Conservation (phyloP, 1,140 invertebrate genomes). For the Thereuonema tuberculata region DNA sequence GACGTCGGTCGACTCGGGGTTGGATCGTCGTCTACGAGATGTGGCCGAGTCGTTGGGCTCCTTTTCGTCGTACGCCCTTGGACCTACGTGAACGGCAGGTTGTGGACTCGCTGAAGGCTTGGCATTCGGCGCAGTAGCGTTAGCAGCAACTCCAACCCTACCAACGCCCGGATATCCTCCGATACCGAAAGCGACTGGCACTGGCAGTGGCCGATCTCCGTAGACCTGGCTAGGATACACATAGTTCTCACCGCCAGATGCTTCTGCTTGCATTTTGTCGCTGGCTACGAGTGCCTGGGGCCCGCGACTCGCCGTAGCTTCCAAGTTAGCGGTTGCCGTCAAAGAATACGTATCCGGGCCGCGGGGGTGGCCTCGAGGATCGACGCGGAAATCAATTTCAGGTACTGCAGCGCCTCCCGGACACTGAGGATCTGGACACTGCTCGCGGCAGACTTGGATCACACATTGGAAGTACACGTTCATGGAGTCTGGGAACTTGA, state of each 20-base stretch:
- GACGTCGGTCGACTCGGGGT: slow-evolving; percentile 63
- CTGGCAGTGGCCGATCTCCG: slow-evolving; percentile 1
- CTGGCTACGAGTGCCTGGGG: neutral
- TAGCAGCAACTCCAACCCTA: slow-evolving; percentile 46
- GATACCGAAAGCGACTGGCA: slow-evolving; percentile 12
- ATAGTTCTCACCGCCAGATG: neutral
- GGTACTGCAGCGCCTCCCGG: slow-evolving; percentile 19
- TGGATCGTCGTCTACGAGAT: slow-evolving; percentile 11
- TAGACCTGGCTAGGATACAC: neutral
- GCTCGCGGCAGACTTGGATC: slow-evolving; percentile 84
- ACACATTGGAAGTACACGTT: slow-evolving; percentile 95
- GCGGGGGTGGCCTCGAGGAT: neutral
- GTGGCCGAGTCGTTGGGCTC: neutral
- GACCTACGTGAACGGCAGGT: neutral
- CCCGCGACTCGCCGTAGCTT: neutral
- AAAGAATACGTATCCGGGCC: slow-evolving; percentile 7
- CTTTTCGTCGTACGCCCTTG: neutral
- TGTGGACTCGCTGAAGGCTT: slow-evolving; percentile 21
- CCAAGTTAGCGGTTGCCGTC: neutral
- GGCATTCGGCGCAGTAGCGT: slow-evolving; percentile 34
- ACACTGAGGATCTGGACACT: slow-evolving; percentile 82
- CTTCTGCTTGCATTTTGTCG: neutral
- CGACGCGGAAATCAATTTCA: neutral
- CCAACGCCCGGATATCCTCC: slow-evolving; percentile 41
- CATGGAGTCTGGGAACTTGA: slow-evolving; percentile 94